Conservation (phyloP, 1,140 invertebrate species). For the Telenomus remus region DNA sequence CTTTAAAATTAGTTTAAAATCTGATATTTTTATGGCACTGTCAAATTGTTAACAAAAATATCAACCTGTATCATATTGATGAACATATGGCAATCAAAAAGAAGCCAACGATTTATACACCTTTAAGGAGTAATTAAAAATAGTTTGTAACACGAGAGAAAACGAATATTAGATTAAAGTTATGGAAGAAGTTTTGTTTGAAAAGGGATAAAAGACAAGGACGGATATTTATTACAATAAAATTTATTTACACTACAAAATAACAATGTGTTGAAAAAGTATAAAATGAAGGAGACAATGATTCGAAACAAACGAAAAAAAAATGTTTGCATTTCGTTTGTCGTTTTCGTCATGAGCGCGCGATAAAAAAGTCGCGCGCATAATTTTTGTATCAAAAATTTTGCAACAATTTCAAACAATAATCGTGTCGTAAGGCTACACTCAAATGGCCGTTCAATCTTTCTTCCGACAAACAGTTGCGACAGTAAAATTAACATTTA, state of each 20-base stretch:
- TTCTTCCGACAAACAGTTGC: slow-evolving; percentile 3
- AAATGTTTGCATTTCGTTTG: slow-evolving; percentile 4
- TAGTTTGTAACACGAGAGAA: too few relatives aligned
- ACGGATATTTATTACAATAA: slow-evolving; percentile 63
- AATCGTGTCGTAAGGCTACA: background rate
- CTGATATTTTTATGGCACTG: too few relatives aligned
- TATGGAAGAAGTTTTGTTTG: background rate
- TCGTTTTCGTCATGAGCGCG: slow-evolving; percentile 11
- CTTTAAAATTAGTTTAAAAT: too few relatives aligned
- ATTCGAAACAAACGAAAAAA: background rate
- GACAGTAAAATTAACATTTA: slow-evolving; percentile 14
- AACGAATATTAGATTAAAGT: background rate
- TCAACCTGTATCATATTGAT: background rate
- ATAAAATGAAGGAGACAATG: slow-evolving; percentile 23
- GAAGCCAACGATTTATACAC: background rate
- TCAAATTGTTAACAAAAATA: background rate
- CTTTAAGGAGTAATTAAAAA: background rate
- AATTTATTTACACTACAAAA: slow-evolving; percentile 75
- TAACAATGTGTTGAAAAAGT: slow-evolving; percentile 61
- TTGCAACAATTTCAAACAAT: slow-evolving; percentile 14
- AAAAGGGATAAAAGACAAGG: too few relatives aligned
- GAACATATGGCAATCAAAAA: background rate
- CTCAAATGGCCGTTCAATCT: background rate
- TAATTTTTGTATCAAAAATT: slow-evolving; percentile 7
- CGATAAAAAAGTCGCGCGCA: slow-evolving; percentile 8